These are phyloP conservation scores for Trematomus loennbergii DNA, from an alignment of 2,113 vertebrate genomes.

Conservation along the genomic window DNA sequence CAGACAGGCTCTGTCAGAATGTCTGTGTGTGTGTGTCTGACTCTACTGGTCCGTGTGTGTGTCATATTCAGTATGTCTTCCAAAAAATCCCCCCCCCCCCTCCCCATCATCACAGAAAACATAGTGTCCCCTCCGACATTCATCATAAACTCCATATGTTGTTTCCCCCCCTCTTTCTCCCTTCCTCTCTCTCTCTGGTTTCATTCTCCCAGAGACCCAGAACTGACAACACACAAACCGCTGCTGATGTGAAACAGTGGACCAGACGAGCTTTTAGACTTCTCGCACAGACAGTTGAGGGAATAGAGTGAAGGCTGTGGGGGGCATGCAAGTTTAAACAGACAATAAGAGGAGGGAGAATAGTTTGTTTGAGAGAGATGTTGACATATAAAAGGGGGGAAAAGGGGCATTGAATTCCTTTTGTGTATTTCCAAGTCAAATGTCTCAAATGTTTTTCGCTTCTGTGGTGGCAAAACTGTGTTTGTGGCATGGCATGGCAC, in stretches of 20 bases:
- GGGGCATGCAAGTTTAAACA: constrained; percentile 84
- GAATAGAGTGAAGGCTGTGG: constrained; percentile 70
- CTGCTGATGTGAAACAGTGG: constrained; percentile 80
- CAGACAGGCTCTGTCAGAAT: constrained; percentile 81
- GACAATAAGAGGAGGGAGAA: constrained; percentile 77
- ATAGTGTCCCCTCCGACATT: constrained; percentile 69
- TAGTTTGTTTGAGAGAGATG: constrained; percentile 68
- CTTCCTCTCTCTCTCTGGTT: constrained; percentile 51
- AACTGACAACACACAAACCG: constrained; percentile 84
- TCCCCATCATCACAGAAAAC: constrained; percentile 67
- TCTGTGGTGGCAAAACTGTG: constrained; percentile 37
- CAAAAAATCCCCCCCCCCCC: constrained; percentile 22
- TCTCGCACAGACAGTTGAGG: constrained; percentile 80
- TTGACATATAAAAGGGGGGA: constrained; percentile 67
- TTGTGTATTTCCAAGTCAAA: constrained; percentile 76
- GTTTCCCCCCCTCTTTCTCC: constrained; percentile 34
- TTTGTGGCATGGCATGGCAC: constrained; percentile 44
- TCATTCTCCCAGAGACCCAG: constrained; percentile 64
- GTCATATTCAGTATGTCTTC: constrained; percentile 61
- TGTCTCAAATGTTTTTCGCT: constrained; percentile 51
- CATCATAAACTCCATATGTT: constrained; percentile 77
- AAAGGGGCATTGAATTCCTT: constrained; percentile 67
- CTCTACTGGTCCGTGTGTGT: constrained; percentile 22
- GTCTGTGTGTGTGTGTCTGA: constrained; percentile 54
- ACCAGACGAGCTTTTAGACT: constrained; percentile 81